phyloP scores from a whole-genome alignment of 1,140 invertebrate genomes.

The Nautilus pompilius region DNA sequence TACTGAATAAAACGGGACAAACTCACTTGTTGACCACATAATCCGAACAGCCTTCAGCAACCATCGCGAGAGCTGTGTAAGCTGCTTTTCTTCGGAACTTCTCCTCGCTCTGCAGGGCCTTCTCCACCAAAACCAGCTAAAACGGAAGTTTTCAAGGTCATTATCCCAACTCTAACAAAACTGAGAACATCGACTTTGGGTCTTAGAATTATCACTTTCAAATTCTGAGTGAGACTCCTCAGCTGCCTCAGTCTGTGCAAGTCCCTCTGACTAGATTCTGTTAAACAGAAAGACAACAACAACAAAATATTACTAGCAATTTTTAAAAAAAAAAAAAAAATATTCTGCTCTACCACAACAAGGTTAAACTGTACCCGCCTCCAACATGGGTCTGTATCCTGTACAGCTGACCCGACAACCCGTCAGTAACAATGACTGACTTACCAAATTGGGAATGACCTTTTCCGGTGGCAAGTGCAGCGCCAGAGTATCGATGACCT shows the following conservation, averaged over 20 bases:
- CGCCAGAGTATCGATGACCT: constrained; percentile 72
- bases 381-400: no score
- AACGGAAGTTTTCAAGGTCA: constrained; percentile 15
- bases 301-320: neutral
- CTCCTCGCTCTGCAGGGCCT: constrained; percentile 62
- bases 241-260: no score
- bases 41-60: constrained; percentile 79
- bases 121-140: constrained; percentile 64
- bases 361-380: no score
- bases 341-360: neutral
- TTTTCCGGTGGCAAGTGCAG: constrained; percentile 75
- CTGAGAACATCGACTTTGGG: no score
- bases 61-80: constrained; percentile 70
- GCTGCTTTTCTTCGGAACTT: constrained; percentile 67
- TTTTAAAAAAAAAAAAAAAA: neutral
- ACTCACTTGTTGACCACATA: constrained; percentile 67
- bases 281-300: neutral
- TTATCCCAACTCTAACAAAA: neutral
- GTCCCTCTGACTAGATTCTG: neutral
- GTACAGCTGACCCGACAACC: no score
- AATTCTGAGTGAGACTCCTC: no score
- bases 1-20: neutral
- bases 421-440: constrained; percentile 20
- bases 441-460: constrained; percentile 69
- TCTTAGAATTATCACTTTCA: no score